phyloP scores from a whole-genome alignment of 2,797 vertebrate species.

The Thunnus albacares region DNA sequence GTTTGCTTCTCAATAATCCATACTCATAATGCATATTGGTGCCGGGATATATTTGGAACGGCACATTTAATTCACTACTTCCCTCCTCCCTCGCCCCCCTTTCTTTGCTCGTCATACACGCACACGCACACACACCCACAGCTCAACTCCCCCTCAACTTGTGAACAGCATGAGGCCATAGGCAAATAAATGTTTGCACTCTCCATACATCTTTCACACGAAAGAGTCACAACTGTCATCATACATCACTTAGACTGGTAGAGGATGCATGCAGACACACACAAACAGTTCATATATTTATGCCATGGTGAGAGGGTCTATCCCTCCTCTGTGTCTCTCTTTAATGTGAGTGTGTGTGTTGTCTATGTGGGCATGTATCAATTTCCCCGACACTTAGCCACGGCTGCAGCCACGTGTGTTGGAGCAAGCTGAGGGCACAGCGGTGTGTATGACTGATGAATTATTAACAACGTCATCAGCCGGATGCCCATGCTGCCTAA shows the following conservation, averaged over 20 bases:
- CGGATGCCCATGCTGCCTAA: conserved; percentile 53
- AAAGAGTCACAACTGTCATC: conserved; percentile 51
- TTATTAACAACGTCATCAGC: conserved; percentile 70
- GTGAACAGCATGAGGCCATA: conserved; percentile 24
- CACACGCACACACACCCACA: conserved; percentile 10
- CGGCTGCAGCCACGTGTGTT: conserved; percentile 38
- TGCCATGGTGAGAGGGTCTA: neutral
- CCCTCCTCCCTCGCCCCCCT: neutral
- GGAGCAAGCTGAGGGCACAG: conserved; percentile 25
- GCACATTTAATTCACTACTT: conserved; percentile 12
- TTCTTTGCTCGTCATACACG: neutral
- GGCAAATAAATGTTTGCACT: conserved; percentile 48
- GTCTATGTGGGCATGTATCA: conserved; percentile 36
- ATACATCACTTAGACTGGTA: conserved; percentile 44
- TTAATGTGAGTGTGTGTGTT: neutral
- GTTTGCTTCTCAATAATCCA: conserved; percentile 37
- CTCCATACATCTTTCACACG: conserved; percentile 59
- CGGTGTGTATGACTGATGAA: conserved; percentile 65
- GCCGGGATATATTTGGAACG: conserved; percentile 28
- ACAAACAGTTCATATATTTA: conserved; percentile 13
- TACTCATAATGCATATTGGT: conserved; percentile 14
- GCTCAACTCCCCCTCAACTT: conserved; percentile 8
- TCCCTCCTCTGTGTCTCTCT: neutral
- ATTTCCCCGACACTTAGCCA: conserved; percentile 34
- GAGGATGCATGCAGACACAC: neutral